Conservation (phyloP, 2,113 vertebrate species). For the Nicator chloris region DNA sequence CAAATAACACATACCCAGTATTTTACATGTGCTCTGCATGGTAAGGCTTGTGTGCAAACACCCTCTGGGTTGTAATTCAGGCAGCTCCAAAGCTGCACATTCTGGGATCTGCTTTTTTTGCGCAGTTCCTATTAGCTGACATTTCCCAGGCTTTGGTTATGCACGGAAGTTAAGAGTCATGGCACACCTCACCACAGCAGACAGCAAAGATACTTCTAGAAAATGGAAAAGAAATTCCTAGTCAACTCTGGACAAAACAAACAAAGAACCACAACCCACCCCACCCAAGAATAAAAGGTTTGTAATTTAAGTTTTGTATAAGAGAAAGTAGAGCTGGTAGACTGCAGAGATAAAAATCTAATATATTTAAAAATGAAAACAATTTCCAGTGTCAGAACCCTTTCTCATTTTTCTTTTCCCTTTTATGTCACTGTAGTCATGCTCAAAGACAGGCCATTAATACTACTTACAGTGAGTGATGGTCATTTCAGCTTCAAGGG, state of each 20-base stretch:
- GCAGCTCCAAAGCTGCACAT: not conserved
- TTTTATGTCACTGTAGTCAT: not conserved
- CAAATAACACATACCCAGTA: not conserved
- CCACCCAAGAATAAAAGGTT: not conserved
- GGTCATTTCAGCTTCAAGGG: not conserved
- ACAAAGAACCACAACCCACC: too few relatives aligned
- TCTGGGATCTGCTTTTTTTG: not conserved
- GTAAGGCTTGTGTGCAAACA: not conserved
- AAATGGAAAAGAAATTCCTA: not conserved
- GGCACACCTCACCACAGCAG: not conserved
- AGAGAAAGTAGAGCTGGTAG: not conserved
- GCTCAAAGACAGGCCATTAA: not conserved
- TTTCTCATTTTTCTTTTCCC: not conserved
- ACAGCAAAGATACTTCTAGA: not conserved
- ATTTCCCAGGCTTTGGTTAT: not conserved
- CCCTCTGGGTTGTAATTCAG: not conserved
- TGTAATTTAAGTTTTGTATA: not conserved
- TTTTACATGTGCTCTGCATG: not conserved
- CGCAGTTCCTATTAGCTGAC: not conserved
- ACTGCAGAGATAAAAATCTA: not conserved
- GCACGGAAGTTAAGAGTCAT: not conserved
- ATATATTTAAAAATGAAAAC: not conserved
- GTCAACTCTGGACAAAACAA: not conserved
- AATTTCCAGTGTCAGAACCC: not conserved
- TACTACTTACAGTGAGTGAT: not conserved